Percentiles rank a stretch among this genome's conserved stretches.
Conservation (phyloP, 2,113 vertebrate genomes). For the Dromaius novaehollandiae region DNA sequence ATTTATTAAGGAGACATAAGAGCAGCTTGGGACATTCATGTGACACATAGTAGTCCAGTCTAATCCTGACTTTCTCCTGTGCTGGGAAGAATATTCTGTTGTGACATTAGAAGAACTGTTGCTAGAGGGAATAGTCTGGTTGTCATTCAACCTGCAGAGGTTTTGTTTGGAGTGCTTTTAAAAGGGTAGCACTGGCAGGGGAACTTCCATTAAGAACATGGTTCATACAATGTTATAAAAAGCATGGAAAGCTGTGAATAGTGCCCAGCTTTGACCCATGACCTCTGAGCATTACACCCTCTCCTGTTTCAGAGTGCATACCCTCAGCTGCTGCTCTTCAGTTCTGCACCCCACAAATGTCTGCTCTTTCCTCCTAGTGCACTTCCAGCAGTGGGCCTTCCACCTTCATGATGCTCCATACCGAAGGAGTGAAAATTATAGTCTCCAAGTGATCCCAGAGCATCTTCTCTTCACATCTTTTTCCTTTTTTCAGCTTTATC, state of each 20-base stretch:
- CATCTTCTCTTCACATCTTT: background rate
- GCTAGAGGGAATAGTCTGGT: background rate
- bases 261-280: background rate
- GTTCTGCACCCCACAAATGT: rapidly evolving
- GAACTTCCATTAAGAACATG: background rate
- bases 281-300: background rate
- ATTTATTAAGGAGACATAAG: rapidly evolving
- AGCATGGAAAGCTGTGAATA: background rate
- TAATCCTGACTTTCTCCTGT: background rate
- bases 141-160: background rate
- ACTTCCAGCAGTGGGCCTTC: background rate
- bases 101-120: background rate
- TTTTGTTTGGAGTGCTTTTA: background rate
- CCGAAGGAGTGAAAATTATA: background rate
- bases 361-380: background rate
- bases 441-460: background rate
- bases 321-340: background rate
- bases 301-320: background rate
- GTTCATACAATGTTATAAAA: background rate
- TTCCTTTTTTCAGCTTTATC: background rate
- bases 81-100: background rate
- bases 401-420: background rate
- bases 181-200: background rate
- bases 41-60: no score
- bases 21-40: background rate